phyloP scores from a whole-genome alignment of 2,113 vertebrate genomes.

The Synodontis membranacea region DNA sequence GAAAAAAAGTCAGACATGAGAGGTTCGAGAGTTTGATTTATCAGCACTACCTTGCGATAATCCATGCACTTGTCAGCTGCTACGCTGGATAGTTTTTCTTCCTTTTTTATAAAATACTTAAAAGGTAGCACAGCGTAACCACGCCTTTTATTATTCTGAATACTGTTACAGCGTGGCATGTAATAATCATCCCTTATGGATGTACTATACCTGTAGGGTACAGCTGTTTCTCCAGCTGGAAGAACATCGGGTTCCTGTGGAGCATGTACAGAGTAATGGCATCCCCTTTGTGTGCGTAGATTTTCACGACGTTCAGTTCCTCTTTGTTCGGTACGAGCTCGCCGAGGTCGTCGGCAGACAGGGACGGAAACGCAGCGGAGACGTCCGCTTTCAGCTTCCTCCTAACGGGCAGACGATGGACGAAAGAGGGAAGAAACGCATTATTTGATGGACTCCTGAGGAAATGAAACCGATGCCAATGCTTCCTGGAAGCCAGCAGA shows the following conservation, averaged over 20 bases:
- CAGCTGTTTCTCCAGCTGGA: slow-evolving; percentile 85
- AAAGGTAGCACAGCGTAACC: neutral
- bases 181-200: neutral
- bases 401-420: slow-evolving; percentile 62
- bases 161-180: neutral
- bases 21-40: too few species aligned
- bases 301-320: slow-evolving; percentile 85
- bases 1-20: neutral
- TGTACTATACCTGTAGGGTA: slow-evolving; percentile 85
- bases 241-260: slow-evolving; percentile 85
- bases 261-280: slow-evolving; percentile 81
- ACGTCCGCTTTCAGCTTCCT: slow-evolving; percentile 87
- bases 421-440: neutral
- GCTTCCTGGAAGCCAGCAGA: neutral
- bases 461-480: neutral
- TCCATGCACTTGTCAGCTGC: neutral
- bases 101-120: neutral
- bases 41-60: neutral
- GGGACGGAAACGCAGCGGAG: slow-evolving; percentile 75
- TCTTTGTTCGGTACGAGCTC: slow-evolving; percentile 90
- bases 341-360: slow-evolving; percentile 77
- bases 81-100: neutral
- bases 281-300: slow-evolving; percentile 87
- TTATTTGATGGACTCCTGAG: neutral
- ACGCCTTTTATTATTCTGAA: neutral